Evolutionary conservation across 1,140 invertebrate species (phyloP).

Genomic region (Papilio polytes): DNA sequence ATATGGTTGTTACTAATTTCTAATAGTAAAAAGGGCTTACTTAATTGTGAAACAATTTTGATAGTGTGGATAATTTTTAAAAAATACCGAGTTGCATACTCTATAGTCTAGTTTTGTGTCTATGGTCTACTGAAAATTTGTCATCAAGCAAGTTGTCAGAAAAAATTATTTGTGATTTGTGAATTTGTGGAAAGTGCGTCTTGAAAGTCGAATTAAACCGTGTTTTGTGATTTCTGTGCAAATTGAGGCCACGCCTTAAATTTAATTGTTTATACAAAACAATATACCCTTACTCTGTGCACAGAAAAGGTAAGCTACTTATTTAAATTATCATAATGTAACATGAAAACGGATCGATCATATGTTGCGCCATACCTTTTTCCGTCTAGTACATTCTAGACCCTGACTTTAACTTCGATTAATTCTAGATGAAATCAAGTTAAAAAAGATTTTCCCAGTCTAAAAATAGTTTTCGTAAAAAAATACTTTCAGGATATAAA

Average conservation of each 20-base stretch:
- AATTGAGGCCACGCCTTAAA: background rate
- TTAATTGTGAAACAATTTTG: too few species aligned
- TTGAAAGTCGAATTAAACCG: background rate
- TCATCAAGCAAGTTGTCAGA: background rate
- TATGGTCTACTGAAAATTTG: too few species aligned
- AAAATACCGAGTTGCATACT: too few species aligned
- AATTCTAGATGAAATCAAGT: background rate
- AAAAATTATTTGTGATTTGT: conserved; percentile 1
- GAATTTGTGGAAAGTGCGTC: background rate
- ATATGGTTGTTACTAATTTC: too few species aligned
- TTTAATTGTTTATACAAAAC: background rate
- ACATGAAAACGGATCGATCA: conserved; percentile 57
- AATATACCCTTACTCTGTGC: background rate
- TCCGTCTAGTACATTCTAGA: conserved; percentile 60
- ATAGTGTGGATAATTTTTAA: too few species aligned
- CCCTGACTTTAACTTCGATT: background rate
- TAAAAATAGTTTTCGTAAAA: background rate
- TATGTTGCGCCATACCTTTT: conserved; percentile 56
- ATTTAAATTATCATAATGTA: conserved; percentile 1
- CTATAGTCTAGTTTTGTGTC: too few species aligned
- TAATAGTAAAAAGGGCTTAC: too few species aligned
- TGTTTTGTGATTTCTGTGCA: conserved; percentile 4
- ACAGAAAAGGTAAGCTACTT: background rate
- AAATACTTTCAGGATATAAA: background rate
- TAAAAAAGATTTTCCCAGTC: background rate